These are phyloP conservation scores for Apus apus DNA, from an alignment of 2,113 vertebrate species.

Conservation along the genomic window DNA sequence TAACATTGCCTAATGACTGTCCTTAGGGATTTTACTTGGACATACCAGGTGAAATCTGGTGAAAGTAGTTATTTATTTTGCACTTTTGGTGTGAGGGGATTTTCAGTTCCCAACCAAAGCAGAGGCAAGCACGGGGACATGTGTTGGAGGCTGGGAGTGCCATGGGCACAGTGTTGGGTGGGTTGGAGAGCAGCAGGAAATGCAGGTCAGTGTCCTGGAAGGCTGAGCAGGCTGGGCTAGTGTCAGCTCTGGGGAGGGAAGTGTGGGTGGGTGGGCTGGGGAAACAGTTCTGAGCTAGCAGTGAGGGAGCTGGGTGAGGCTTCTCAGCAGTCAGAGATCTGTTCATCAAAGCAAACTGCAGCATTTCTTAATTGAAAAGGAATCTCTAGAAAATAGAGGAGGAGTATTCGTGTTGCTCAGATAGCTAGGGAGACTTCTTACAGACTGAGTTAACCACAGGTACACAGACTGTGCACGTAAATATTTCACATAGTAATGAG, in stretches of 20 bases:
- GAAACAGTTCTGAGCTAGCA: rapidly evolving
- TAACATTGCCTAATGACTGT: conserved; percentile 63
- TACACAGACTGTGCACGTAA: not conserved
- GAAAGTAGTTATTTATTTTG: not conserved
- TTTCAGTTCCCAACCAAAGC: not conserved
- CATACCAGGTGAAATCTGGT: not conserved
- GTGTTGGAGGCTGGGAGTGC: not conserved
- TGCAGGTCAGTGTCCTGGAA: not conserved
- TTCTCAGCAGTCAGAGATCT: not conserved
- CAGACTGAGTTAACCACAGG: not conserved
- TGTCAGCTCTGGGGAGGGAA: rapidly evolving
- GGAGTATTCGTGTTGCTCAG: not conserved
- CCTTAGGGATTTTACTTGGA: not conserved
- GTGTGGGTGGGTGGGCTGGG: not conserved
- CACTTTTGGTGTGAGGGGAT: not conserved
- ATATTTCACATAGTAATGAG: not conserved
- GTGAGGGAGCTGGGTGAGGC: not conserved
- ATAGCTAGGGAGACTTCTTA: not conserved
- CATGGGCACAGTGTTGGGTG: rapidly evolving
- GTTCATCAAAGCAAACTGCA: not conserved
- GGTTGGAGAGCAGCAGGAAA: not conserved
- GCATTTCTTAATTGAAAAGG: not conserved
- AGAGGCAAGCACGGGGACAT: rapidly evolving
- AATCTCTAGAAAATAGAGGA: not conserved
- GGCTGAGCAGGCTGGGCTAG: not conserved